phyloP scores from a whole-genome alignment of 2,113 vertebrate genomes.

The Uria aalge region DNA sequence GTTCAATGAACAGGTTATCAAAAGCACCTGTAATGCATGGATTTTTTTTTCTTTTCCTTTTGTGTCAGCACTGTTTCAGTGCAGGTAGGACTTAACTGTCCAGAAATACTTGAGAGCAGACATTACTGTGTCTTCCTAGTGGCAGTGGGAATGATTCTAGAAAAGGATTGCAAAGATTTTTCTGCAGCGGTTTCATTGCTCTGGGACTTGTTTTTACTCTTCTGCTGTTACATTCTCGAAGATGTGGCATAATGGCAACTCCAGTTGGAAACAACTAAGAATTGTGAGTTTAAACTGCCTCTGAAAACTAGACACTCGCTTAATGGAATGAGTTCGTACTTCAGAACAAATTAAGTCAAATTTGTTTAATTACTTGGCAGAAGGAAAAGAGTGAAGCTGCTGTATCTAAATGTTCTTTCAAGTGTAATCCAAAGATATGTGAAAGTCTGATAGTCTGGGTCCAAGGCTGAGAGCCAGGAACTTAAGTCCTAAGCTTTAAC shows the following conservation, averaged over 20 bases:
- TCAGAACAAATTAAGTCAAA: neutral
- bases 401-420: conserved; percentile 16
- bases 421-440: neutral
- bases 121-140: neutral
- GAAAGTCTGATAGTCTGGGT: neutral
- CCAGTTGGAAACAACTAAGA: neutral
- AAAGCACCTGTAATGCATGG: neutral
- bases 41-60: neutral
- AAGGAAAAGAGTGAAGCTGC: neutral
- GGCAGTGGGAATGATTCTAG: neutral
- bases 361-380: conserved; percentile 28
- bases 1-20: neutral
- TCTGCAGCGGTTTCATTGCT: neutral
- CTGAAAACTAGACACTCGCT: neutral
- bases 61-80: neutral
- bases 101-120: neutral
- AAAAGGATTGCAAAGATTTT: neutral
- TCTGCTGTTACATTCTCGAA: neutral
- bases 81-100: neutral
- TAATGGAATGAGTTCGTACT: neutral
- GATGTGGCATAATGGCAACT: neutral
- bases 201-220: neutral
- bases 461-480: neutral
- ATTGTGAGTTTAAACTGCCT: neutral
- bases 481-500: neutral